Base-by-base conservation (phyloP, 2,113 vertebrate species). In the Gorsachius goisagi region DNA sequence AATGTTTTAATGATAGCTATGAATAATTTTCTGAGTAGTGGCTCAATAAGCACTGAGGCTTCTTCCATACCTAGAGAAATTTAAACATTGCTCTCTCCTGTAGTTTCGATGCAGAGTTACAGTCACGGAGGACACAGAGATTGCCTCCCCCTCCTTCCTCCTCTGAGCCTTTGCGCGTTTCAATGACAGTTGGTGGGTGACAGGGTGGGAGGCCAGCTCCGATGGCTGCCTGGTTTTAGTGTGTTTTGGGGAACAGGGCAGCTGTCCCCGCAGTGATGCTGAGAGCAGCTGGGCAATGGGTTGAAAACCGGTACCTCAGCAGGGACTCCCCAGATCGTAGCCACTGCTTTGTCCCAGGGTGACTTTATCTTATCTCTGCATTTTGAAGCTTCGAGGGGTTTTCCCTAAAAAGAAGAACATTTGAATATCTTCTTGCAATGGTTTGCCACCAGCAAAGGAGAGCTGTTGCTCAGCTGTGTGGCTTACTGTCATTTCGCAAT, bases 131-230 rank as follows among this genome's bases (percentile, higher is more conserved):
- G 60, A 62, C 72, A 41, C 64, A 67, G 58, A 79, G 30, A 12
- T 41, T 64, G 33, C 33, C 33, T 79, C 35, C 30, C 9, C 32
- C 47, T 79, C 67, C 83, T 79, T 69, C 76, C 77, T 93, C 10
- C 50, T 44, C 16, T 13, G 27, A 68, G 53, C 7, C 39, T 63
- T 18, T 1, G 3, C 5, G 3, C 1, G 0, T 73, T 83, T 59
- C 0, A 0, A 9, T 41, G 69, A 8, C 49, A 23, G 58, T 49
- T 5, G 6, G 49, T 56, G 44, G 50, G 20, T 55, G 81, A n/a
- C 0, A 4, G 69, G 45, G 23, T 47, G 24, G n/a, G 37, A 79
- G 28, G 53, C 32, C 41, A 67, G 20, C 37, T 68, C 72, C 1
- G 4, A n/a, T 1, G 4, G 21, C 45, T 5, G 4, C 27, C 67